Percentiles rank a stretch among this genome's conserved stretches.
Conservation (phyloP, 2,888 invertebrate genomes). For the Lasius fuliginosus region DNA sequence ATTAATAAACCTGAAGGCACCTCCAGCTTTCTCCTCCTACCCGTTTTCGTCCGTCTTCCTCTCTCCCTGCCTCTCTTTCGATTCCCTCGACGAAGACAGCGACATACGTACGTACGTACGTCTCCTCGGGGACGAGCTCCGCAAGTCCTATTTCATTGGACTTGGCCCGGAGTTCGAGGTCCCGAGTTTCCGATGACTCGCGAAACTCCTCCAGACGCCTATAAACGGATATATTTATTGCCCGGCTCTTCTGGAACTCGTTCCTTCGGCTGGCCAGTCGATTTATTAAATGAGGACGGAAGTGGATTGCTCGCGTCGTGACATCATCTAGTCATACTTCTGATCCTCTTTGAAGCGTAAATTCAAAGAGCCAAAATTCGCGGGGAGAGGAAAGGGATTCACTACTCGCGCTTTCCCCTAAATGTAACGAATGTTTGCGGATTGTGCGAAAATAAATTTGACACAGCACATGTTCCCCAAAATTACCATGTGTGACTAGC, state of each 20-base stretch:
- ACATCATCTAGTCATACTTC: constrained; percentile 61
- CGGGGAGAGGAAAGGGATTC: neutral
- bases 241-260: constrained; percentile 66
- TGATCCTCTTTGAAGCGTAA: constrained; percentile 36
- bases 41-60: neutral
- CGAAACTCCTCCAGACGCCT: constrained; percentile 72
- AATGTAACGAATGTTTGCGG: neutral
- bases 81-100: constrained; percentile 18
- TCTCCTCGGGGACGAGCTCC: constrained; percentile 54
- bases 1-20: constrained; percentile 29
- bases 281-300: constrained; percentile 74
- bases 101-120: neutral
- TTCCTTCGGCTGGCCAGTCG: constrained; percentile 63
- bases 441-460: constrained; percentile 8
- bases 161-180: constrained; percentile 56
- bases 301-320: constrained; percentile 72
- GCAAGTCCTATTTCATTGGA: constrained; percentile 66
- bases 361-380: neutral
- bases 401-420: too few species aligned
- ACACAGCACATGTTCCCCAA: neutral
- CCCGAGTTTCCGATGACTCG: constrained; percentile 72
- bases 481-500: neutral
- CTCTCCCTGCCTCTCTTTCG: neutral
- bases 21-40: neutral
- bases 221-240: constrained; percentile 75